Evolutionary conservation across 2,888 invertebrate genomes (phyloP).

Genomic region (Drosophila glabriapex): DNA sequence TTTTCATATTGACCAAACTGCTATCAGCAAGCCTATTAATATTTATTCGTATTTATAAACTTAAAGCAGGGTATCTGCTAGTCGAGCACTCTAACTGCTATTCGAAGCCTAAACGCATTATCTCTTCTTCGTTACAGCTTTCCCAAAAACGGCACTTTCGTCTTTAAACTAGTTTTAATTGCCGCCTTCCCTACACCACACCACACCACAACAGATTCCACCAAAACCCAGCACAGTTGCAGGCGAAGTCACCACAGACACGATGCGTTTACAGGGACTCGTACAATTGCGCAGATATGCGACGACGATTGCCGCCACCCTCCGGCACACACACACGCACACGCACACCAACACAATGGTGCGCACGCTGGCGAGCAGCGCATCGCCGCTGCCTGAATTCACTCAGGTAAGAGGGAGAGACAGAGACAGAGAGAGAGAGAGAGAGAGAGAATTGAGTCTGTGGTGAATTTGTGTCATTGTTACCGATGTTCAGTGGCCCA

Average conservation of each 20-base stretch:
- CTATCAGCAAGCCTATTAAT: neutral
- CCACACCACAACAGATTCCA: neutral
- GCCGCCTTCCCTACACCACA: neutral
- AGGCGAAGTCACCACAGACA: neutral
- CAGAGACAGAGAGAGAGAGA: neutral
- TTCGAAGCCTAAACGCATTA: neutral
- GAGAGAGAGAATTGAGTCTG: constrained; percentile 12
- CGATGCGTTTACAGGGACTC: constrained; percentile 67
- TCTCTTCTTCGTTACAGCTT: neutral
- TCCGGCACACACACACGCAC: constrained; percentile 30
- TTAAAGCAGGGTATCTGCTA: neutral
- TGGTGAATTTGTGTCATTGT: constrained; percentile 34
- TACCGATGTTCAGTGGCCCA: constrained; percentile 26
- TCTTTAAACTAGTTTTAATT: neutral
- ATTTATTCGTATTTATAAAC: neutral
- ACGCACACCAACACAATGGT: constrained; percentile 24
- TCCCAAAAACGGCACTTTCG: neutral
- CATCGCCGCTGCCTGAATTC: constrained; percentile 63
- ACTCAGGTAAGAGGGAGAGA: constrained; percentile 62
- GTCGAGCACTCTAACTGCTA: neutral
- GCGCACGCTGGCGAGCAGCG: constrained; percentile 70
- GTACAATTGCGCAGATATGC: constrained; percentile 67
- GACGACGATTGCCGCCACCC: constrained; percentile 46
- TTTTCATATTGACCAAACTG: neutral
- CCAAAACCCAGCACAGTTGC: neutral